These are phyloP conservation scores for Psephotus haematonotus DNA, from an alignment of 2,113 vertebrate genomes.

Conservation along the genomic window DNA sequence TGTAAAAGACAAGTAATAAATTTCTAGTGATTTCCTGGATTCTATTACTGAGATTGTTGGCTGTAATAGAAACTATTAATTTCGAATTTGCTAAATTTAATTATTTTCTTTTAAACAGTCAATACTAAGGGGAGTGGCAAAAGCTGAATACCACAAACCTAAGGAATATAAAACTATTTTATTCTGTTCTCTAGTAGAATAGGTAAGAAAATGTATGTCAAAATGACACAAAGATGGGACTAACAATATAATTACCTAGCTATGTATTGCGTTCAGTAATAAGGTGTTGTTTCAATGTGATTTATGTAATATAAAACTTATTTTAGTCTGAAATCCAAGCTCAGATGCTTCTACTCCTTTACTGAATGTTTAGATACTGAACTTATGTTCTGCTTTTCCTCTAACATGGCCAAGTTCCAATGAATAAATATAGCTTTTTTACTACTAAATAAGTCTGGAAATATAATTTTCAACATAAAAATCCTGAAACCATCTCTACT, in stretches of 20 bases:
- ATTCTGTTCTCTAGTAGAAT: neutral
- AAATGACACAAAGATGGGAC: neutral
- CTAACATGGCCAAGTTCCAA: neutral
- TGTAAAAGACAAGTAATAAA: neutral
- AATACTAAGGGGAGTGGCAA: neutral
- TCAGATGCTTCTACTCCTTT: neutral
- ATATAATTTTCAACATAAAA: neutral
- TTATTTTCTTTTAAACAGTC: neutral
- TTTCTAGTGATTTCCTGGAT: neutral
- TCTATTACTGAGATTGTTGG: neutral
- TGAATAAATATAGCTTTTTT: neutral
- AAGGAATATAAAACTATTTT: neutral
- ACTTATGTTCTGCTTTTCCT: neutral
- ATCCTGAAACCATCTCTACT: neutral
- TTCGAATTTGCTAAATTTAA: neutral
- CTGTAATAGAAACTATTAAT: neutral
- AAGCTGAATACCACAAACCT: neutral
- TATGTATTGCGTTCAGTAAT: neutral
- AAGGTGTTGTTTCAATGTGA: neutral
- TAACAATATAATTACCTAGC: neutral
- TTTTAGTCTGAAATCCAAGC: neutral
- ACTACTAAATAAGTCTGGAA: neutral
- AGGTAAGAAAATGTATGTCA: neutral
- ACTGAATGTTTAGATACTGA: neutral
- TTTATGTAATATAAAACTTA: neutral